Evolutionary conservation across 2,888 invertebrate species (phyloP).

Genomic region (Aphodius sticticus): DNA sequence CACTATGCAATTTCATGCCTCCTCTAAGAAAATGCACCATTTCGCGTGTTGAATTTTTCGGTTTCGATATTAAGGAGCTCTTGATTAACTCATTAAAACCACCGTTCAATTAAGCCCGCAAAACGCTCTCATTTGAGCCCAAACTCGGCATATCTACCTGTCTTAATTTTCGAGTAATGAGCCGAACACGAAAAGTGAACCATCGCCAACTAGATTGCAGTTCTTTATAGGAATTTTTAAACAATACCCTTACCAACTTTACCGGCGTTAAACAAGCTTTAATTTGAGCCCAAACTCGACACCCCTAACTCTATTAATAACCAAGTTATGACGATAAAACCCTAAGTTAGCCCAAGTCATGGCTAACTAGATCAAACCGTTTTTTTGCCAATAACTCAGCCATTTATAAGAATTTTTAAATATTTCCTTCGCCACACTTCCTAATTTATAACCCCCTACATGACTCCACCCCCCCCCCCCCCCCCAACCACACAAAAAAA

Average conservation of each 20-base stretch:
- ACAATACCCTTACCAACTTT: neutral
- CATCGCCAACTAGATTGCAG: neutral
- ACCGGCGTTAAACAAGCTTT: neutral
- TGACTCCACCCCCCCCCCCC: neutral
- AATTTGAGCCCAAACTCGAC: neutral
- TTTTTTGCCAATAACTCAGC: neutral
- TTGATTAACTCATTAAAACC: neutral
- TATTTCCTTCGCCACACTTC: neutral
- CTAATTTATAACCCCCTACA: neutral
- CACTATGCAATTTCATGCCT: too few species aligned
- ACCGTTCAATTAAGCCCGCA: neutral
- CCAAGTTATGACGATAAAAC: neutral
- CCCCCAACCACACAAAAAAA: neutral
- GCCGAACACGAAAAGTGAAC: neutral
- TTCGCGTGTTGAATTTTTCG: neutral
- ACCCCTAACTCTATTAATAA: neutral
- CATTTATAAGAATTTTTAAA: neutral
- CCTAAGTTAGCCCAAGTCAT: neutral
- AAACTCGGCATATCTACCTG: neutral
- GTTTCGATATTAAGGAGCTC: neutral
- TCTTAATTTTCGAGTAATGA: neutral
- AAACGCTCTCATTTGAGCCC: slow-evolving; percentile 4
- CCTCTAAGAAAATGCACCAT: neutral
- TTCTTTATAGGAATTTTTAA: neutral
- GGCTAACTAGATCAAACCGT: neutral